Percentiles rank a stretch among this genome's conserved stretches.
Conservation (phyloP, 2,113 vertebrate species). For the Spheniscus mendiculus region DNA sequence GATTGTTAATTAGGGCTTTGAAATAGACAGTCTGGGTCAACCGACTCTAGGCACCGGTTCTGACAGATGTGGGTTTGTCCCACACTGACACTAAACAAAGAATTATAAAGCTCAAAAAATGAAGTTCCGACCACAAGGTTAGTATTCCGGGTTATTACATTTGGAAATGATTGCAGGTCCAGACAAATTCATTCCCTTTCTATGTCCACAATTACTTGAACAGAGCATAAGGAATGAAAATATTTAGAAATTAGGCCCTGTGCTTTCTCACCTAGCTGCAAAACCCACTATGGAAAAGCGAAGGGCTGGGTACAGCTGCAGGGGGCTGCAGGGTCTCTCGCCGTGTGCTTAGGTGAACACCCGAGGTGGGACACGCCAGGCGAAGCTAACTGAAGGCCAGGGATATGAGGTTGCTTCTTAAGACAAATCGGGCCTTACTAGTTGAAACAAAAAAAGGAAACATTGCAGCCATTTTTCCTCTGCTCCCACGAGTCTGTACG, state of each 20-base stretch:
- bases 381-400: neutral
- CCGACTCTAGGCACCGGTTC: neutral
- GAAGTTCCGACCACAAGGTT: slow-evolving; percentile 4
- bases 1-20: slow-evolving; percentile 20
- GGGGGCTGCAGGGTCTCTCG: fast-evolving
- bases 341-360: fast-evolving
- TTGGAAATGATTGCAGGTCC: slow-evolving; percentile 22
- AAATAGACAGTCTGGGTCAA: slow-evolving; percentile 35
- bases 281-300: neutral
- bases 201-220: neutral
- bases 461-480: neutral
- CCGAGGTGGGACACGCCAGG: neutral
- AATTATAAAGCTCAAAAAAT: neutral
- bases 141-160: neutral
- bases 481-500: neutral
- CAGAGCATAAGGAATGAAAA: neutral
- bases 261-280: neutral
- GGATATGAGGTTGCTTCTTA: neutral
- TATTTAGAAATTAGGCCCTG: neutral
- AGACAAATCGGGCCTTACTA: neutral
- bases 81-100: neutral
- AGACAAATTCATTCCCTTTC: slow-evolving; percentile 1
- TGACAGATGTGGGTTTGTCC: slow-evolving; percentile 10
- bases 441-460: neutral
- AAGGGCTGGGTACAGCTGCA: neutral